phyloP scores from a whole-genome alignment of 2,797 vertebrate species.

The Rhinogobio ventralis region DNA sequence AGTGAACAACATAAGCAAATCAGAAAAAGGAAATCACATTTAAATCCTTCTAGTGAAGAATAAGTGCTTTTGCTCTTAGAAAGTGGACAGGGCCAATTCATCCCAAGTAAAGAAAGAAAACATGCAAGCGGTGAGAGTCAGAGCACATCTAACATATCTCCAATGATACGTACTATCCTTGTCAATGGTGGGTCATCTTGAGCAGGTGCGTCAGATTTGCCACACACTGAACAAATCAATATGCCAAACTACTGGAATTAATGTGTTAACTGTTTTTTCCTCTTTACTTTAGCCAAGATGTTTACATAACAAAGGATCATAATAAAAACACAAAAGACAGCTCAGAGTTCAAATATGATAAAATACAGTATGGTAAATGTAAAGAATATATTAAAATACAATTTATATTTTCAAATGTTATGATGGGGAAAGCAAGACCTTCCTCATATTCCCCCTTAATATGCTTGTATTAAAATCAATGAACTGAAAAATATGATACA shows the following conservation, averaged over 20 bases:
- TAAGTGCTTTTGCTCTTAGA: neutral
- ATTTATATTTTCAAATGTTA: neutral
- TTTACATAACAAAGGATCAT: neutral
- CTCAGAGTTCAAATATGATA: neutral
- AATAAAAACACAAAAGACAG: neutral
- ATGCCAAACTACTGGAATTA: neutral
- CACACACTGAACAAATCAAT: neutral
- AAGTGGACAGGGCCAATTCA: neutral
- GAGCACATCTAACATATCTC: neutral
- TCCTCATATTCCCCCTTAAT: neutral
- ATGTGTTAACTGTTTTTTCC: neutral
- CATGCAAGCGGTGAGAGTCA: neutral
- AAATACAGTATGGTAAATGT: neutral
- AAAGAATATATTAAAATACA: neutral
- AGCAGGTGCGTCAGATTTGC: neutral
- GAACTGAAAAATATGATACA: slow-evolving; percentile 18
- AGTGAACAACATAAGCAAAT: neutral
- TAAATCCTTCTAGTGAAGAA: neutral
- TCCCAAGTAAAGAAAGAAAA: neutral
- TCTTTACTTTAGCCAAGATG: neutral
- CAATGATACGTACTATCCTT: neutral
- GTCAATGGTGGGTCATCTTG: neutral
- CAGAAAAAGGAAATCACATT: neutral
- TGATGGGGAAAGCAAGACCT: neutral
- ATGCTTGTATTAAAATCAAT: neutral